Conservation (phyloP, 2,113 vertebrate species). For the Pachycephala philippinensis region DNA sequence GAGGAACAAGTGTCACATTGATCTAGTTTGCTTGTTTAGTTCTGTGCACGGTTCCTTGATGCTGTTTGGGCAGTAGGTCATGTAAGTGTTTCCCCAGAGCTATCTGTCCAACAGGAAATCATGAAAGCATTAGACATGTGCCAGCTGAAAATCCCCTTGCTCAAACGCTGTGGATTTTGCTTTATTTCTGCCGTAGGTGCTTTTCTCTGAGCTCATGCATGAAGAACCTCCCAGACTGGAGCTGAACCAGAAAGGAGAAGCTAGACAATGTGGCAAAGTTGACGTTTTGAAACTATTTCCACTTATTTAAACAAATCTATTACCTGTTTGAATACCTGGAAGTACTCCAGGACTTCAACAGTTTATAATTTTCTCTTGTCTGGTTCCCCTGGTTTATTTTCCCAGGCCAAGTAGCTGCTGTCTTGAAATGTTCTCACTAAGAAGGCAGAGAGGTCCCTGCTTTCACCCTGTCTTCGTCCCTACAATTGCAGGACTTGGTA, state of each 20-base stretch:
- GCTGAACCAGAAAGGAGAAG: slow-evolving; percentile 29
- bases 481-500: not conserved
- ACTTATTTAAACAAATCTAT: slow-evolving; percentile 53
- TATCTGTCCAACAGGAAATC: not conserved
- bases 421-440: not conserved
- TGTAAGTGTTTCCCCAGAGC: not conserved
- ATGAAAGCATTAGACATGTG: not conserved
- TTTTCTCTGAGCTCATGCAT: not conserved
- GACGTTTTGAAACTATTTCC: slow-evolving; percentile 48
- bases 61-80: not conserved
- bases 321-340: slow-evolving; percentile 62
- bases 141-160: not conserved
- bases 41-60: not conserved
- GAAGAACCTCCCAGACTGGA: slow-evolving; percentile 21
- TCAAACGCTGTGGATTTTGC: not conserved
- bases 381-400: slow-evolving; percentile 1
- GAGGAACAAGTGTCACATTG: not conserved
- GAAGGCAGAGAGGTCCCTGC: not conserved
- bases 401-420: not conserved
- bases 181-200: not conserved
- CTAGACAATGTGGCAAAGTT: slow-evolving; percentile 40
- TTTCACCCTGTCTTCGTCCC: not conserved
- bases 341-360: slow-evolving; percentile 51
- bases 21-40: not conserved
- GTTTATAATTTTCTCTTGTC: slow-evolving; percentile 39